A percentile compares a stretch with the other conserved stretches of the same genome.
phyloP scores from a whole-genome alignment of 2,113 vertebrate genomes.

The Pseudolaguvia tuberculata region DNA sequence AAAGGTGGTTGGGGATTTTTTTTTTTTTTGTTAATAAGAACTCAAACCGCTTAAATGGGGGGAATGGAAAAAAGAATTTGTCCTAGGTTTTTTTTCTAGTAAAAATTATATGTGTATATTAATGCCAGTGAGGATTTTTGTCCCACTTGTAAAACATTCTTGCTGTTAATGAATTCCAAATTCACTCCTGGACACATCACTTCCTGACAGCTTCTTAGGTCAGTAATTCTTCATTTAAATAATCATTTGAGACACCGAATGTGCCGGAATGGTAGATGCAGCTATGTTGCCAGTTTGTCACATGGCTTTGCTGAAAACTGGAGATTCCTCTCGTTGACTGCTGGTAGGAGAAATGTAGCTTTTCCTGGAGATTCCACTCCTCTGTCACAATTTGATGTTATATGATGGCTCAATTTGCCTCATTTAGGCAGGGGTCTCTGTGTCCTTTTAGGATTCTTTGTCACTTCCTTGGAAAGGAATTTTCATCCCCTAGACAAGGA shows the following conservation, averaged over 20 bases:
- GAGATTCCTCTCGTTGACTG: slow-evolving; percentile 6
- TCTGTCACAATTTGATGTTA: slow-evolving; percentile 5
- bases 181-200: not conserved
- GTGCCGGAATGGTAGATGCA: slow-evolving; percentile 30
- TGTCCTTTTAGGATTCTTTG: slow-evolving; percentile 24
- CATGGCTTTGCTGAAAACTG: slow-evolving; percentile 23
- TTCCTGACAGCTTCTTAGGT: slow-evolving; percentile 11
- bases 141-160: slow-evolving; percentile 12
- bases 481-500: slow-evolving; percentile 30
- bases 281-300: slow-evolving; percentile 33
- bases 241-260: not conserved
- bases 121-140: not conserved
- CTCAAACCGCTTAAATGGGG: not conserved
- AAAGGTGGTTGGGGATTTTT: slow-evolving; percentile 1
- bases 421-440: slow-evolving; percentile 25
- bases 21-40: not conserved
- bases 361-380: slow-evolving; percentile 25
- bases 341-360: slow-evolving; percentile 29
- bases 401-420: slow-evolving; percentile 23
- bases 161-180: slow-evolving; percentile 7
- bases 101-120: not conserved
- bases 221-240: not conserved
- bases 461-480: slow-evolving; percentile 37
- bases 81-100: not conserved
- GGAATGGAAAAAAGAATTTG: not conserved